These are phyloP conservation scores for Colletes gigas DNA, from an alignment of 1,140 invertebrate species.

Conservation along the genomic window DNA sequence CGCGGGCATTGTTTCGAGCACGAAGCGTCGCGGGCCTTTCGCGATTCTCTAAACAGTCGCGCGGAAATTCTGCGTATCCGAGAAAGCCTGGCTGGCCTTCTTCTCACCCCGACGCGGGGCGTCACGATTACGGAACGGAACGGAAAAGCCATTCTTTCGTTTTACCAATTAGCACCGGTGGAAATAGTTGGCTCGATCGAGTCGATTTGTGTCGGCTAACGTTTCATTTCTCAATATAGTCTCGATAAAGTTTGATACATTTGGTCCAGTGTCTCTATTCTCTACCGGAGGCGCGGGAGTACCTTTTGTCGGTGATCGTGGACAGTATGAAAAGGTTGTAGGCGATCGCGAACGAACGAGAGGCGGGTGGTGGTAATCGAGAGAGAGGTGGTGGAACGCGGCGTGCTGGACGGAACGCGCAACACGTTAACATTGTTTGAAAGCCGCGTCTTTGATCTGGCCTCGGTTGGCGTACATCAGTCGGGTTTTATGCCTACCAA, in stretches of 20 bases:
- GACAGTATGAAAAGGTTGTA: slow-evolving; percentile 12
- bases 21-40: slow-evolving; percentile 63
- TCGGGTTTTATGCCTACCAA: slow-evolving; percentile 73
- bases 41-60: slow-evolving; percentile 32
- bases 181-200: too few species aligned
- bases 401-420: slow-evolving; percentile 5
- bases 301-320: too few species aligned
- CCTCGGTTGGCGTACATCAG: slow-evolving; percentile 74
- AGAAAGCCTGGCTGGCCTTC: too few species aligned
- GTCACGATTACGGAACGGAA: too few species aligned
- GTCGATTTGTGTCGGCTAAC: too few species aligned
- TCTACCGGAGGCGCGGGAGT: neutral
- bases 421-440: slow-evolving; percentile 78
- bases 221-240: too few species aligned
- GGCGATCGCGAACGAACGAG: slow-evolving; percentile 12
- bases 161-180: too few species aligned
- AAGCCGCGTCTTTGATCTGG: slow-evolving; percentile 79
- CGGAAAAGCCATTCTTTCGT: too few species aligned
- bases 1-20: slow-evolving; percentile 65
- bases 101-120: too few species aligned
- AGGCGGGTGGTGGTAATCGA: neutral
- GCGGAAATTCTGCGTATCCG: slow-evolving; percentile 6
- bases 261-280: too few species aligned
- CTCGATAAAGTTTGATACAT: too few species aligned
- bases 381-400: slow-evolving; percentile 5